A percentile compares a stretch with the other conserved stretches of the same genome.
These are phyloP conservation scores for Eutrigla gurnardus DNA, from an alignment of 2,797 vertebrate species.

Conservation along the genomic window DNA sequence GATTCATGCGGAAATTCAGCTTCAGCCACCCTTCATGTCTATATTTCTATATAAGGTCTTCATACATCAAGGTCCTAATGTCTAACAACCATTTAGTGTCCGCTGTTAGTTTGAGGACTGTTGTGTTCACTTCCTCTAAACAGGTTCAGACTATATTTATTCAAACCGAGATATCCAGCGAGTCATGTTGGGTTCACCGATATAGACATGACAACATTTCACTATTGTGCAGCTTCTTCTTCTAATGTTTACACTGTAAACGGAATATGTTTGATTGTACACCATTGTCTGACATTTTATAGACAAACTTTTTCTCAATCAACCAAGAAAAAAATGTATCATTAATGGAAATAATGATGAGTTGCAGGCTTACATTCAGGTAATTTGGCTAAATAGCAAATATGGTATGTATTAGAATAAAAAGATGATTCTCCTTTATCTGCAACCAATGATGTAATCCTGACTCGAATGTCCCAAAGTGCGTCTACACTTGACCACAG, in stretches of 20 bases:
- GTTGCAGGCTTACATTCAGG: background rate
- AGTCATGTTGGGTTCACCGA: background rate
- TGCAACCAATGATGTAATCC: background rate
- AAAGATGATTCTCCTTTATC: background rate
- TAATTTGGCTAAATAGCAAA: background rate
- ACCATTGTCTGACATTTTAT: background rate
- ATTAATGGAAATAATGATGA: background rate
- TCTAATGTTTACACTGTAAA: too few species aligned
- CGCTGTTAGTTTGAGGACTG: background rate
- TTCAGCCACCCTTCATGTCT: background rate
- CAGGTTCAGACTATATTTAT: background rate
- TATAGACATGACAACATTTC: background rate
- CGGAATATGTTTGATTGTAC: background rate
- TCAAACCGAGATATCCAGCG: background rate
- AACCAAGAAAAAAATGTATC: background rate
- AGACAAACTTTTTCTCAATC: too few species aligned
- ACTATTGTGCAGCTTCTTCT: conserved; percentile 2
- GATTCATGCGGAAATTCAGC: background rate
- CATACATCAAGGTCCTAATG: background rate
- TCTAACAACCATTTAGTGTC: background rate
- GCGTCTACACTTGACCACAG: background rate
- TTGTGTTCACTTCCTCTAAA: background rate
- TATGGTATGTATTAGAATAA: background rate
- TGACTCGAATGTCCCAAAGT: background rate
- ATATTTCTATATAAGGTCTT: too few species aligned